Evolutionary conservation across 2,888 invertebrate species (phyloP).

Genomic region (Polymixis lichenea): DNA sequence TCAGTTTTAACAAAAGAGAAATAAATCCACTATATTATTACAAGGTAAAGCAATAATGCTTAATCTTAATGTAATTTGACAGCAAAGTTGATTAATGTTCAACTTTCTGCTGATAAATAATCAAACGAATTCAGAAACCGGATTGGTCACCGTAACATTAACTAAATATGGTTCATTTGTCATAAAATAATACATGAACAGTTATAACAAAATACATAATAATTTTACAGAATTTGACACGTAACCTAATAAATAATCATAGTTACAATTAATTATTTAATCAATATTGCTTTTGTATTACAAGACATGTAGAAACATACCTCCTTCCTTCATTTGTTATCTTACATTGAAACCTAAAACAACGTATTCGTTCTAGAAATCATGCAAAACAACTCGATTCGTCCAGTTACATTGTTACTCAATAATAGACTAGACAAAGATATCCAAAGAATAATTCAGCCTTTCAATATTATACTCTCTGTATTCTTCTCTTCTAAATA

Average conservation of each 20-base stretch:
- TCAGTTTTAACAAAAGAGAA: background rate
- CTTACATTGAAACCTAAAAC: too few relatives aligned
- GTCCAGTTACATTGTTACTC: background rate
- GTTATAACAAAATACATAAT: too few relatives aligned
- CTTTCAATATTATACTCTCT: conserved; percentile 12
- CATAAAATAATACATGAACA: background rate
- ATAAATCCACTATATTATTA: background rate
- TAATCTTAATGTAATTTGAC: background rate
- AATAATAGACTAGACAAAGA: background rate
- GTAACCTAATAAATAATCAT: too few relatives aligned
- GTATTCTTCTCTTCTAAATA: conserved; percentile 5
- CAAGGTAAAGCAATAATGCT: background rate
- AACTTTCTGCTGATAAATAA: background rate
- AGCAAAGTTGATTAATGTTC: conserved; percentile 15
- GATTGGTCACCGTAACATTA: background rate
- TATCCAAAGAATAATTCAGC: conserved; percentile 1
- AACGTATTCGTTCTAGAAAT: too few relatives aligned
- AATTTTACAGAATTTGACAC: too few relatives aligned
- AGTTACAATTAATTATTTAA: too few relatives aligned
- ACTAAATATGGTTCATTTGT: background rate
- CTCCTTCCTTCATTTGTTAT: too few relatives aligned
- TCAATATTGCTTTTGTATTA: too few relatives aligned
- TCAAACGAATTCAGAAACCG: background rate
- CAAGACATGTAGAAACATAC: too few relatives aligned
- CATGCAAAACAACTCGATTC: background rate